Evolutionary conservation across 2,888 invertebrate genomes (phyloP).

Genomic region (Griposia aprilina): DNA sequence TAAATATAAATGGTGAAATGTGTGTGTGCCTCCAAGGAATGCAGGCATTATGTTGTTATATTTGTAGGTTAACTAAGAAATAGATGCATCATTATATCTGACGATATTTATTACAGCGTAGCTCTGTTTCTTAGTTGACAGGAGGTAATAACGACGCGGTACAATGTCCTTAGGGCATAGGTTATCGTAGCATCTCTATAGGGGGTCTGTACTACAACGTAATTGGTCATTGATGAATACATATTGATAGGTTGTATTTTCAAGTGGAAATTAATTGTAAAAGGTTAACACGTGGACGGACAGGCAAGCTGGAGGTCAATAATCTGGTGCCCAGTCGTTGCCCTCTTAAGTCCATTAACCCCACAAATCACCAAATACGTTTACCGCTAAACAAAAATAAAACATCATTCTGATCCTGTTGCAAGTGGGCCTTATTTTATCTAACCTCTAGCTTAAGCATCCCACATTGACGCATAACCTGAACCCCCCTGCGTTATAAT

Average conservation of each 20-base stretch:
- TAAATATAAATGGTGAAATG: not conserved
- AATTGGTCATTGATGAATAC: slow-evolving; percentile 1
- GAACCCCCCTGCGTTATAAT: no score
- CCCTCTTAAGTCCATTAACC: not conserved
- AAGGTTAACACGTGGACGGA: not conserved
- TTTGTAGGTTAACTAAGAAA: not conserved
- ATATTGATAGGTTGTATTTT: not conserved
- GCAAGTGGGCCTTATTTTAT: not conserved
- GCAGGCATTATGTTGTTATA: not conserved
- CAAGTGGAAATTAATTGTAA: not conserved
- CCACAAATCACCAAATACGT: not conserved
- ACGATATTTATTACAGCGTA: slow-evolving; percentile 8
- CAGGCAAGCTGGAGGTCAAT: not conserved
- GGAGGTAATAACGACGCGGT: slow-evolving; percentile 19
- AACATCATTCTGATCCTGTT: not conserved
- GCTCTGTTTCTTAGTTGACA: slow-evolving; percentile 16
- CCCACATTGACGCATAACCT: no score
- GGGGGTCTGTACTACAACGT: slow-evolving; percentile 53
- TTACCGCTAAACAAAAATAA: no score
- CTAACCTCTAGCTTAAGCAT: not conserved
- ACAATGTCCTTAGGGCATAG: slow-evolving; percentile 16
- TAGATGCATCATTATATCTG: slow-evolving; percentile 16
- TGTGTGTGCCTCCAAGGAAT: slow-evolving; percentile 22
- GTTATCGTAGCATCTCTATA: slow-evolving; percentile 50
- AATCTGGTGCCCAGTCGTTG: not conserved